Evolutionary conservation across 2,888 invertebrate species (phyloP), one percentile per base, ranked within the genome.

Genomic region (Holacanthella duospinosa): DNA sequence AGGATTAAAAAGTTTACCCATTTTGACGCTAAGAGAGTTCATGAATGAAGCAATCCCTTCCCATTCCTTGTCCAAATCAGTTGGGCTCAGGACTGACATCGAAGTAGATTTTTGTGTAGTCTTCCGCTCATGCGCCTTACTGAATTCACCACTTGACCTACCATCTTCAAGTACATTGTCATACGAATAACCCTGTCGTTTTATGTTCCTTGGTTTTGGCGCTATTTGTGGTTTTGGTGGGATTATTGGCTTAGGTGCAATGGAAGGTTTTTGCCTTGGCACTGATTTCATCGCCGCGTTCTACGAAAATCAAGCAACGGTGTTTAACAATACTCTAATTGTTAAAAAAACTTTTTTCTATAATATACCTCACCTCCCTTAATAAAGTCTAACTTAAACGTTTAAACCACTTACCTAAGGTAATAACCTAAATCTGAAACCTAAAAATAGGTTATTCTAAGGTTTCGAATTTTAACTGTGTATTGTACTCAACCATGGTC

Each of bases 41-140:
- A 95, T 90, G 74, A 94, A 94, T 79, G 93, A 92, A 57, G 91
- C 90, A 74, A 95, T 93, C 80, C 93, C 91, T 27, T 91, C 91
- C 91, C 95, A 94, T 80, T 95, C 94, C 79, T 93, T 92, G 79
- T 89, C 86, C 76, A 93, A 93, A 80, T 93, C 91, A 78, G 92
- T 92, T 1, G 92, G 91, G 76, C 90, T 91, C 73, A 93, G 82
- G 72, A 89, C 83, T 62, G 82, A 81, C 67, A 81, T 78, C 28
- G 80, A 79, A 65, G 69, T 79, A 77, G 73, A 60, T 79, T 81
- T 62, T 78, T 79, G 56, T 77, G 80, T 19, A 79, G 55, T 78
- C 59, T 79, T 76, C 61, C 64, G 48, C 24, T 68, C n/a, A n/a
- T n/a, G n/a, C n/a, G n/a, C n/a, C 57, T 27, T 36, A 16, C 9